Evolutionary conservation across 2,888 invertebrate species (phyloP).

Genomic region (Callosobruchus maculatus): DNA sequence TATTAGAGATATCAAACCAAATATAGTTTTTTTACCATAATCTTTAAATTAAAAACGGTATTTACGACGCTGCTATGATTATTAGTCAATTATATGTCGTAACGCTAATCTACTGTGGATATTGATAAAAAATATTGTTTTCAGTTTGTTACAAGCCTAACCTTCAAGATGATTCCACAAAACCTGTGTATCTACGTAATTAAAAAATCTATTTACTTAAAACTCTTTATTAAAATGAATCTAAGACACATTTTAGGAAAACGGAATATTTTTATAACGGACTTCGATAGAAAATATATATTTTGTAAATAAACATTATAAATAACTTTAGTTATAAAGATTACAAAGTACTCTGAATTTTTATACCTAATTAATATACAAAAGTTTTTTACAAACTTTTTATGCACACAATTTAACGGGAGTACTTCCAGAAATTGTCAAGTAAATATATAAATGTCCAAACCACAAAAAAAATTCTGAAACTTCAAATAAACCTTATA

Average conservation of each 20-base stretch:
- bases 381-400: slow-evolving; percentile 24
- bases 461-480: no score
- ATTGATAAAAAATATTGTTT: neutral
- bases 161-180: neutral
- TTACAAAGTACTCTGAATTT: slow-evolving; percentile 27
- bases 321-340: slow-evolving; percentile 30
- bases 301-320: slow-evolving; percentile 28
- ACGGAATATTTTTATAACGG: neutral
- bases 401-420: neutral
- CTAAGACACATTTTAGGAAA: neutral
- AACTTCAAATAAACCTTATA: no score
- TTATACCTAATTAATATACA: slow-evolving; percentile 27
- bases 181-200: neutral
- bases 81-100: neutral
- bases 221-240: neutral
- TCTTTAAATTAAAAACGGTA: neutral
- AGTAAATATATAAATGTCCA: no score
- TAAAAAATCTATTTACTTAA: neutral
- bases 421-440: neutral
- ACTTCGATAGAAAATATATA: slow-evolving; percentile 33
- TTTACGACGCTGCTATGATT: neutral
- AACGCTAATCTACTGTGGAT: neutral
- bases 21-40: neutral
- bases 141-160: neutral
- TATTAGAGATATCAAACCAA: neutral